Evolutionary conservation across 2,797 vertebrate species (phyloP), one percentile per base, ranked within the genome.

Genomic region (Balearica regulorum): DNA sequence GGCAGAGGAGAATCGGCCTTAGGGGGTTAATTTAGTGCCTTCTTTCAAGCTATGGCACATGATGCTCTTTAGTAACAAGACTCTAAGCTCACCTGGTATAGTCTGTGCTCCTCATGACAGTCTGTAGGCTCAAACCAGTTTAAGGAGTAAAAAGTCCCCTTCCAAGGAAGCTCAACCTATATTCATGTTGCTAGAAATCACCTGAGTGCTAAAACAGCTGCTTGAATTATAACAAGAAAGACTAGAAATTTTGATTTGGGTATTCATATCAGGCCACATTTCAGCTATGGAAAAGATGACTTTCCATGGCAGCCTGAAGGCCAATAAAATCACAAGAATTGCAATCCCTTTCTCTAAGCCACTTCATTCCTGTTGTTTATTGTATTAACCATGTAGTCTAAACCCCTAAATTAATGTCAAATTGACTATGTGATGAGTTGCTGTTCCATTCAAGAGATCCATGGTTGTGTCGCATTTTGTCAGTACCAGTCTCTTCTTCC

Each of bases 231-330:
- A 84, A 89, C 51, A 82, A 84, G 77, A 90, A 92, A 93, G 58
- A 19, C 26, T 48, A 17, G 21, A 73, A 84, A 73, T 51, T 51
- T 62, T 88, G 31, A 89, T 73, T 78, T 87, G 71, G 51, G 13
- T 86, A 28, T 96, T 76, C 60, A 73, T 87, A 90, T 68, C 41
- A 79, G 82, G 25, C 64, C n/a, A 62, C 66, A 24, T 71, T 93
- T 78, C 87, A 71, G 4, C 69, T 92, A 12, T 22, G 89, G 87
- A 85, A 94, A 95, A 84, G 35, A 82, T 49, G 58, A 19, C 77
- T 87, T 93, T 80, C 81, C 43, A 35, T 82, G 62, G 95, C 79
- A 94, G 66, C 49, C 53, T 80, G 84, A 93, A 95, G 91, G 53
- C 73, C 65, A 65, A 15, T 10, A 54, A 62, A 60, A 55, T 58